Conservation (phyloP, 2,113 vertebrate genomes). For the Clarias macrocephalus region DNA sequence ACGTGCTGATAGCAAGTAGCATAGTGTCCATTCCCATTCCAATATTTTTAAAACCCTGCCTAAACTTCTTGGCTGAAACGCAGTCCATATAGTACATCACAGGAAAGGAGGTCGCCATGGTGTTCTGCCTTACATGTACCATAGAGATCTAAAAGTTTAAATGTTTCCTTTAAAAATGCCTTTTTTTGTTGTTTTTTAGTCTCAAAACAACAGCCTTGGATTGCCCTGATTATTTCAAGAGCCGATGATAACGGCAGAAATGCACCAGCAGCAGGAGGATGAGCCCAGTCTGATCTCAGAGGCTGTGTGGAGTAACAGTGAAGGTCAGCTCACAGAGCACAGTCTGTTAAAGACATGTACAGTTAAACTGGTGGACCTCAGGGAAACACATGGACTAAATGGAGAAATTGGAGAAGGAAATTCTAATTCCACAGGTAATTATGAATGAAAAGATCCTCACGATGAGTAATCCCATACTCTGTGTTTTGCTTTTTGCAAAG, state of each 20-base stretch:
- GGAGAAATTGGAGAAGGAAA: not conserved
- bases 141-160: not conserved
- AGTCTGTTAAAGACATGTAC: not conserved
- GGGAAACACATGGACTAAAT: not conserved
- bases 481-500: not conserved
- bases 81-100: too few relatives aligned
- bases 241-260: not conserved
- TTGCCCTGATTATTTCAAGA: not conserved
- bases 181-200: not conserved
- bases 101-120: not conserved
- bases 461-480: not conserved
- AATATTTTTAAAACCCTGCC: too few relatives aligned
- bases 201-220: not conserved
- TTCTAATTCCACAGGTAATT: not conserved
- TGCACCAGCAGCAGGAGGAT: not conserved
- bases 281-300: not conserved
- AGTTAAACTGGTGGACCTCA: conserved; percentile 12
- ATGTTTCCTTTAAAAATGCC: not conserved
- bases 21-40: too few relatives aligned
- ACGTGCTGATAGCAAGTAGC: too few relatives aligned
- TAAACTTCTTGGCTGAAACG: too few relatives aligned
- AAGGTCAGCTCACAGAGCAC: not conserved
- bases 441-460: not conserved
- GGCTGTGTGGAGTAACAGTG: not conserved
- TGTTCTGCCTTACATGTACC: not conserved